phyloP scores from a whole-genome alignment of 1,140 invertebrate species.

The Frieseomelitta varia region DNA sequence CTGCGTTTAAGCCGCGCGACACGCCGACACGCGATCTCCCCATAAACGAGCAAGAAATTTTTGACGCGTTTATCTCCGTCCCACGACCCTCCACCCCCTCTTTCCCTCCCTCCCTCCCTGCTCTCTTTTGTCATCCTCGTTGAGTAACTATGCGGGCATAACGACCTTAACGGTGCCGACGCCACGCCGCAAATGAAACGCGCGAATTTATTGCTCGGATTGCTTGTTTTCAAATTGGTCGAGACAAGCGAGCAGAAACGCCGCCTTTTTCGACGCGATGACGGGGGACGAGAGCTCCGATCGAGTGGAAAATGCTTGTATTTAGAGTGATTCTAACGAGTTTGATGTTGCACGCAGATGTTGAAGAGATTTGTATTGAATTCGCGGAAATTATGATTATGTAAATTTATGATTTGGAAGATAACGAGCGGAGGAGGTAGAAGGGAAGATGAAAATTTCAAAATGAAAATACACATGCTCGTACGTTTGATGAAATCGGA shows the following conservation, averaged over 20 bases:
- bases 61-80: slow-evolving; percentile 56
- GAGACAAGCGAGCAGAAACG: not conserved
- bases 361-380: not conserved
- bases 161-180: slow-evolving; percentile 5
- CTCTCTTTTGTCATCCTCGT: slow-evolving; percentile 10
- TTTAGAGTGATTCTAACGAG: not conserved
- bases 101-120: too few species aligned
- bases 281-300: not conserved
- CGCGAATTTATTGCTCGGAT: slow-evolving; percentile 44
- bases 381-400: too few species aligned
- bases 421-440: too few species aligned
- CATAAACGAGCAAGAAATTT: slow-evolving; percentile 62
- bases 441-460: too few species aligned
- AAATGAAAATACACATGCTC: too few species aligned
- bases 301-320: not conserved
- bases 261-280: not conserved
- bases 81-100: too few species aligned
- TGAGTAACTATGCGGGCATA: slow-evolving; percentile 9
- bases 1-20: slow-evolving; percentile 38
- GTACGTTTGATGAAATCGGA: too few species aligned
- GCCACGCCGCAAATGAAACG: slow-evolving; percentile 27
- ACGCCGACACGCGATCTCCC: slow-evolving; percentile 50
- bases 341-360: not conserved
- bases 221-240: slow-evolving; percentile 3
- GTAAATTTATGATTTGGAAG: too few species aligned